These are phyloP conservation scores for Anisognathus igniventris DNA, from an alignment of 2,797 vertebrate species.

Conservation along the genomic window DNA sequence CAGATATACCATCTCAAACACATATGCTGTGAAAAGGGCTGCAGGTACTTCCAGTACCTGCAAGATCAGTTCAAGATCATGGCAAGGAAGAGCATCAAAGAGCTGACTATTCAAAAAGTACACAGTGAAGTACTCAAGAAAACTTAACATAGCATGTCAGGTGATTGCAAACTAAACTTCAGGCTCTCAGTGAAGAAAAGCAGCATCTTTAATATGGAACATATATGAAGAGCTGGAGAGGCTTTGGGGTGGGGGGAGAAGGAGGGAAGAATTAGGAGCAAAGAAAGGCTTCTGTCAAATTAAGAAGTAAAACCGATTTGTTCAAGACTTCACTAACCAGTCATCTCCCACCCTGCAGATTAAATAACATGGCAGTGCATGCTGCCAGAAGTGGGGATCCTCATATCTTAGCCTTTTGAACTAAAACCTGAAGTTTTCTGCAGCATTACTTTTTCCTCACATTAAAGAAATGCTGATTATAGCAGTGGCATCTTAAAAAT, in stretches of 20 bases:
- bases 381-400: not conserved
- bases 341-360: not conserved
- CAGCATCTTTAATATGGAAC: not conserved
- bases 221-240: not conserved
- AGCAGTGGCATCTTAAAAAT: not conserved
- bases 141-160: not conserved
- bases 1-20: not conserved
- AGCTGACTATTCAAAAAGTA: not conserved
- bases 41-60: not conserved
- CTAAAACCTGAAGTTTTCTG: not conserved
- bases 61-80: not conserved
- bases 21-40: fast-evolving
- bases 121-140: not conserved
- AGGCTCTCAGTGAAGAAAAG: not conserved
- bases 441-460: not conserved
- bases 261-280: not conserved
- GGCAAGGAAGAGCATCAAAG: not conserved
- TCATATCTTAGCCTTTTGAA: not conserved
- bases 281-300: not conserved
- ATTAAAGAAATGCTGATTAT: not conserved
- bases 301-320: not conserved
- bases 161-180: not conserved
- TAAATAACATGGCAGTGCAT: fast-evolving
- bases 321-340: not conserved
- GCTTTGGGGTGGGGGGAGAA: fast-evolving